Evolutionary conservation across 2,888 invertebrate genomes (phyloP).

Genomic region (Ceriagrion tenellum): DNA sequence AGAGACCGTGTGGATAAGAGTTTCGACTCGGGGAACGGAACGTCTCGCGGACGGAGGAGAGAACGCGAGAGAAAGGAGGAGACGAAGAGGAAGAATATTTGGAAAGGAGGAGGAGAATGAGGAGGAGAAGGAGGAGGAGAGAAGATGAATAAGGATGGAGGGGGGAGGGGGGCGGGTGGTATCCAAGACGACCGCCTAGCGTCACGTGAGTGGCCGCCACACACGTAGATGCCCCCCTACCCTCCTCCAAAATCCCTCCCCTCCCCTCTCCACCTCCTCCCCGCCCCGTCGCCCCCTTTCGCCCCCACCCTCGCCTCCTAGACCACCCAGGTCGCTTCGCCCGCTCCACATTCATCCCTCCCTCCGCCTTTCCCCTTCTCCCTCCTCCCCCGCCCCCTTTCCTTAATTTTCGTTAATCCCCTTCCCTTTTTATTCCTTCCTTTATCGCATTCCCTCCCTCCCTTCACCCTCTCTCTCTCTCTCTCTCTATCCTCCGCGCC

Average conservation of each 20-base stretch:
- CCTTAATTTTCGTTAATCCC: too few species aligned
- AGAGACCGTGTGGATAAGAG: too few species aligned
- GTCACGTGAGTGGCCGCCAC: constrained; percentile 63
- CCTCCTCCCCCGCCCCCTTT: neutral
- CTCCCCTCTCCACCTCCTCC: neutral
- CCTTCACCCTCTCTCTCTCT: too few species aligned
- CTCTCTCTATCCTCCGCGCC: constrained; percentile 29
- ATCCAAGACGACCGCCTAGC: constrained; percentile 62
- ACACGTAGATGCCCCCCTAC: constrained; percentile 48
- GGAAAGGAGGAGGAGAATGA: neutral
- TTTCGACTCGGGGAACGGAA: too few species aligned
- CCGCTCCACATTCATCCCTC: neutral
- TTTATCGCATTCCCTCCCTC: too few species aligned
- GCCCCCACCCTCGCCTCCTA: constrained; percentile 48
- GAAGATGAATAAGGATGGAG: neutral
- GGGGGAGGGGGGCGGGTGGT: constrained; percentile 38
- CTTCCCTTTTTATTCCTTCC: too few species aligned
- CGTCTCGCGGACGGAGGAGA: too few species aligned
- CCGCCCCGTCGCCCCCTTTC: neutral
- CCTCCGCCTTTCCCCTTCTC: neutral
- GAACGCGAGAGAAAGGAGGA: neutral
- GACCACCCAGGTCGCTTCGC: constrained; percentile 55
- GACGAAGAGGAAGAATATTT: neutral
- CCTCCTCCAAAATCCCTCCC: neutral
- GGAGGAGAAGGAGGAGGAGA: neutral